phyloP scores from a whole-genome alignment of 2,797 vertebrate genomes.

The Cyclura pinguis region DNA sequence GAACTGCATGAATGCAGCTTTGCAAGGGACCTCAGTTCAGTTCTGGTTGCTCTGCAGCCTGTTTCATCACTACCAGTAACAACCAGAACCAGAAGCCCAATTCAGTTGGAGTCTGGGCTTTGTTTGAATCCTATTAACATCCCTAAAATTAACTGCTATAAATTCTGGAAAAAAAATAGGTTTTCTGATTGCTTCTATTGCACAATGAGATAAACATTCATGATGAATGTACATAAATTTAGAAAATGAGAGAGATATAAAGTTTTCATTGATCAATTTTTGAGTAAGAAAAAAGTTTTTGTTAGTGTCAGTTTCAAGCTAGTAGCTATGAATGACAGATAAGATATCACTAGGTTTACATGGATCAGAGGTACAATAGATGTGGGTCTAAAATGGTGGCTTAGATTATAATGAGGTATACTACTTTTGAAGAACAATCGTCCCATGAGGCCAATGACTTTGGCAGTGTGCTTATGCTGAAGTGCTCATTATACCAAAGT shows the following conservation, averaged over 20 bases:
- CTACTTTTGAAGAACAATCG: constrained; percentile 23
- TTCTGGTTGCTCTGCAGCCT: no score
- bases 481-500: constrained; percentile 41
- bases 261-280: constrained; percentile 7
- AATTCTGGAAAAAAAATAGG: not conserved
- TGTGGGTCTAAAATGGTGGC: constrained; percentile 22
- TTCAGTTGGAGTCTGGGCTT: no score
- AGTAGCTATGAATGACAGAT: constrained; percentile 30
- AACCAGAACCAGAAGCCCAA: no score
- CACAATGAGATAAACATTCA: not conserved
- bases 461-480: constrained; percentile 16
- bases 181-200: not conserved
- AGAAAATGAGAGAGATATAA: not conserved
- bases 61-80: no score
- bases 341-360: constrained; percentile 30
- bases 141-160: not conserved
- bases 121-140: not conserved
- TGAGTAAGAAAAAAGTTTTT: constrained; percentile 8
- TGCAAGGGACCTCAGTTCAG: no score
- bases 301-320: constrained; percentile 2
- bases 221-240: constrained; percentile 6
- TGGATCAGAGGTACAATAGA: constrained; percentile 33
- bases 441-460: constrained; percentile 43
- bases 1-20: no score
- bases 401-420: constrained; percentile 42